Evolutionary conservation across 2,888 invertebrate species (phyloP).

Genomic region (Belgica antarctica): DNA sequence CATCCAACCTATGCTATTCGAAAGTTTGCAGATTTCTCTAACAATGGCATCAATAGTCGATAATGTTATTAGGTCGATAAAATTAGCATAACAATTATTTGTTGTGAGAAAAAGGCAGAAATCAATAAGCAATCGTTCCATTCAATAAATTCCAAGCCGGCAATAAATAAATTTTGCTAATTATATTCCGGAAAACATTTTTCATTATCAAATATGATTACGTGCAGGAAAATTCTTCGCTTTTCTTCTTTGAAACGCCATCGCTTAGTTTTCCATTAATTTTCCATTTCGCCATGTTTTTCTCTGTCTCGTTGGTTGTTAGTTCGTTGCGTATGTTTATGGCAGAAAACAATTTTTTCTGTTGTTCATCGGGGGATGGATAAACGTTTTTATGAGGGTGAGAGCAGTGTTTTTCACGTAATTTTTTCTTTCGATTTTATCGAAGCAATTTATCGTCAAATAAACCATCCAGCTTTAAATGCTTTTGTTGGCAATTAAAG

Average conservation of each 20-base stretch:
- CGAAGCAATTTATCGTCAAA: no score
- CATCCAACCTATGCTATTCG: neutral
- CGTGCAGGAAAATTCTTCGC: neutral
- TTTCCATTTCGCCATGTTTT: constrained; percentile 6
- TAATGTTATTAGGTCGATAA: neutral
- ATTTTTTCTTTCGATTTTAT: no score
- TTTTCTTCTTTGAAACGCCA: neutral
- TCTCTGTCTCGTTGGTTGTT: neutral
- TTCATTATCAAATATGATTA: neutral
- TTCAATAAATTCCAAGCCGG: constrained; percentile 1
- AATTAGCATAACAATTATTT: constrained; percentile 23
- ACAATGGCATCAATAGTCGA: constrained; percentile 15
- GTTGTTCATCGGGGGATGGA: neutral
- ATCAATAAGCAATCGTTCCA: neutral
- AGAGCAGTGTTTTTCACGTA: no score
- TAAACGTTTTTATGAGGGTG: neutral
- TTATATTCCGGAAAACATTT: neutral
- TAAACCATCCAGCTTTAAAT: no score
- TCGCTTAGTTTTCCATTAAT: constrained; percentile 4
- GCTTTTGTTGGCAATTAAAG: no score
- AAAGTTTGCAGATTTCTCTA: neutral
- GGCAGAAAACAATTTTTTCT: neutral
- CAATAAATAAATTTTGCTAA: neutral
- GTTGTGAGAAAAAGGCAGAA: neutral
- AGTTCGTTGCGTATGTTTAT: constrained; percentile 9